These are phyloP conservation scores for Plutella xylostella DNA, from an alignment of 2,888 invertebrate species.

Conservation along the genomic window DNA sequence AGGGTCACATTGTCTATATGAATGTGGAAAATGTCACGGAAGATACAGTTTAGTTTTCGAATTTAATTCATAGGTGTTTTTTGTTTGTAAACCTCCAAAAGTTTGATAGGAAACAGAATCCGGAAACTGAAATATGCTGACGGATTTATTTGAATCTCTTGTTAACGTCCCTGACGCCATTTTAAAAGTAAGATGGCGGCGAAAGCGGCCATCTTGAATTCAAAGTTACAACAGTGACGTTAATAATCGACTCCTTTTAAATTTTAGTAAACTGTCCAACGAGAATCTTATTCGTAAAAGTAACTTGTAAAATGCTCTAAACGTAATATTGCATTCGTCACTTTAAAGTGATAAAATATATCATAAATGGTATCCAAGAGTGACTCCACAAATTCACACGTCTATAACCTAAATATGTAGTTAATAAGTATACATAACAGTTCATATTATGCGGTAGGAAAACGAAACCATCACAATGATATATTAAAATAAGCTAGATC, in stretches of 20 bases:
- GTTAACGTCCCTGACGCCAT: too few species aligned
- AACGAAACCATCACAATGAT: constrained; percentile 66
- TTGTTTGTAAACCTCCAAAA: constrained; percentile 64
- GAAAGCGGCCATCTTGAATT: too few species aligned
- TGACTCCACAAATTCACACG: constrained; percentile 55
- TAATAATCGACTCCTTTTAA: not conserved
- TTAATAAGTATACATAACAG: constrained; percentile 52
- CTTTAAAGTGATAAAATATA: constrained; percentile 39
- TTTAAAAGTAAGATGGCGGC: too few species aligned
- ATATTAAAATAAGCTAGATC: constrained; percentile 63
- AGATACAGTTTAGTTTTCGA: constrained; percentile 37
- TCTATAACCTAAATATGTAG: constrained; percentile 36
- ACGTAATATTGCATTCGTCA: constrained; percentile 48
- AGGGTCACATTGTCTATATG: constrained; percentile 45
- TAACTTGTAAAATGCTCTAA: constrained; percentile 43
- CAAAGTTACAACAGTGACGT: constrained; percentile 10
- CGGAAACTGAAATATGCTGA: constrained; percentile 37
- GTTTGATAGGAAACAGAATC: constrained; percentile 66
- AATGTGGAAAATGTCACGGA: constrained; percentile 52
- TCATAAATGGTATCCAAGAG: constrained; percentile 47
- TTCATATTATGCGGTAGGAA: constrained; percentile 62
- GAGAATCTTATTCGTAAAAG: constrained; percentile 42
- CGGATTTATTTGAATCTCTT: too few species aligned
- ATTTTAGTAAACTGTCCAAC: constrained; percentile 57
- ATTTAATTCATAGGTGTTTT: constrained; percentile 52